phyloP scores from a whole-genome alignment of 2,888 invertebrate species.

The Parasteatoda lunata region DNA sequence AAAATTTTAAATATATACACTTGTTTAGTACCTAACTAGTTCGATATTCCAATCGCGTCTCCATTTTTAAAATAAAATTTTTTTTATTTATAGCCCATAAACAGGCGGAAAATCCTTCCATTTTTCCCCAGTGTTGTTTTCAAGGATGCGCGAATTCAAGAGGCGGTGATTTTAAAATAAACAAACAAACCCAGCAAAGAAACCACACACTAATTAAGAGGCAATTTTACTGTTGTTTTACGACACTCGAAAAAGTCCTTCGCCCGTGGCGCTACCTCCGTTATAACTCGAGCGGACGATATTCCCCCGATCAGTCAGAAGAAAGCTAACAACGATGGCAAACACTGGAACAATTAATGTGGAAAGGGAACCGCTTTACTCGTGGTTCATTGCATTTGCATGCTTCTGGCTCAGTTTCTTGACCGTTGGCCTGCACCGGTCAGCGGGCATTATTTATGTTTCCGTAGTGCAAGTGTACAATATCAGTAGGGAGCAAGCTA shows the following conservation, averaged over 20 bases:
- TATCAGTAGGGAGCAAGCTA: slow-evolving; percentile 60
- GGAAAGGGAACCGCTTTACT: slow-evolving; percentile 50
- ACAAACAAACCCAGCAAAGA: not conserved
- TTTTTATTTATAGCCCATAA: too few species aligned
- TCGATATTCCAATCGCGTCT: too few species aligned
- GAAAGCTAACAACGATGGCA: slow-evolving; percentile 39
- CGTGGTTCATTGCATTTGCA: slow-evolving; percentile 62
- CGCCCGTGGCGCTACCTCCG: slow-evolving; percentile 57
- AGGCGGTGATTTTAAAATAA: too few species aligned
- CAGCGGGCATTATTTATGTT: slow-evolving; percentile 64
- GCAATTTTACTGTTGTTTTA: slow-evolving; percentile 19
- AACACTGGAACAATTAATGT: slow-evolving; percentile 20
- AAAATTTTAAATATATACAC: too few species aligned
- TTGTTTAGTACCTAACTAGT: too few species aligned
- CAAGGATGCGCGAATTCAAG: too few species aligned
- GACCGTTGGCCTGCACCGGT: slow-evolving; percentile 62
- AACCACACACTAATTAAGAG: not conserved
- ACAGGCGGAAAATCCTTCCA: too few species aligned
- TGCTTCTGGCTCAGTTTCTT: slow-evolving; percentile 66
- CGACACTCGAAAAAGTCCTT: slow-evolving; percentile 45
- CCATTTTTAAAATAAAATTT: too few species aligned
- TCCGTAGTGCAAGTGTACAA: slow-evolving; percentile 53
- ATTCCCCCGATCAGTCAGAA: slow-evolving; percentile 21
- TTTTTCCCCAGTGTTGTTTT: too few species aligned
- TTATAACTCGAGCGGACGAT: slow-evolving; percentile 54